Percentiles rank a stretch among this genome's conserved stretches.
Evolutionary conservation across 1,140 invertebrate genomes (phyloP).

Genomic region (Bombus haemorrhoidalis): DNA sequence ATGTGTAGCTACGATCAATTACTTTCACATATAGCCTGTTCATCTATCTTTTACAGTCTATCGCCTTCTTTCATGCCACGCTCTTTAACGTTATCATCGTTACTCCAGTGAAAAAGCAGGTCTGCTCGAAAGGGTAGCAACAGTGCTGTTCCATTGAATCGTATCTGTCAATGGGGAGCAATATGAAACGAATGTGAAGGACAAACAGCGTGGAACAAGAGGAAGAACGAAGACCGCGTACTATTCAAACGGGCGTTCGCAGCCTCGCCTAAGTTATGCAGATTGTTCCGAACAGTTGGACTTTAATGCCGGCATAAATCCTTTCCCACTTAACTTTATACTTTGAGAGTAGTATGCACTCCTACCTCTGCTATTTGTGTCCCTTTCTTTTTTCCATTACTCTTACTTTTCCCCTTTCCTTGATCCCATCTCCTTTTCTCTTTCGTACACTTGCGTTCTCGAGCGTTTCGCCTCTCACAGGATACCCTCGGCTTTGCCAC

Average conservation of each 20-base stretch:
- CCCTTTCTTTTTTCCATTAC: not conserved
- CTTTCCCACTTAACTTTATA: constrained; percentile 81
- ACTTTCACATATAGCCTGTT: too few relatives aligned
- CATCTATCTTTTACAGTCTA: not conserved
- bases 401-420: constrained; percentile 19
- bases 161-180: constrained; percentile 76
- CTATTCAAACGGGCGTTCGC: constrained; percentile 62
- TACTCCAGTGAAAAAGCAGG: not conserved
- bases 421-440: not conserved
- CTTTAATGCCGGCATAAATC: constrained; percentile 80
- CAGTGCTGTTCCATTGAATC: constrained; percentile 72
- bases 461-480: constrained; percentile 16
- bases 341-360: constrained; percentile 66
- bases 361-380: constrained; percentile 41
- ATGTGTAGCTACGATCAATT: not conserved
- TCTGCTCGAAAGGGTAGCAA: constrained; percentile 6
- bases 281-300: constrained; percentile 80
- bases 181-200: constrained; percentile 65
- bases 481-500: not conserved
- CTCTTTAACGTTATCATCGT: not conserved
- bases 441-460: not conserved
- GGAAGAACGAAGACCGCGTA: constrained; percentile 43
- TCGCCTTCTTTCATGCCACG: too few relatives aligned
- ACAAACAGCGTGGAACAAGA: not conserved
- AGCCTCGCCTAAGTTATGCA: constrained; percentile 79